Conservation (phyloP, 2,113 vertebrate genomes). For the Corydoras maculifer region DNA sequence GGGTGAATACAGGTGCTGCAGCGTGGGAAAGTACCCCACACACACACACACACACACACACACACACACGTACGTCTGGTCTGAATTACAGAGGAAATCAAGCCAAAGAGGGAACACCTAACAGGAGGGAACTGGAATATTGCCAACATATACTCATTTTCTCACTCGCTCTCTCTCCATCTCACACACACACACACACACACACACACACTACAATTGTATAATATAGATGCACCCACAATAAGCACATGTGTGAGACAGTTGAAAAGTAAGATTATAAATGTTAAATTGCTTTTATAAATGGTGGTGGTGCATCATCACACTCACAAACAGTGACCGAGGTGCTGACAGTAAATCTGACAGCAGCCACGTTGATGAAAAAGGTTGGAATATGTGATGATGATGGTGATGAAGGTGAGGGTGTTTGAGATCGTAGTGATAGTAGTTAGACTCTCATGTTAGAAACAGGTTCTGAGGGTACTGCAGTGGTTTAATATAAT, state of each 20-base stretch:
- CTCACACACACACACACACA: conserved; percentile 33
- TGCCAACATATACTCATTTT: conserved; percentile 14
- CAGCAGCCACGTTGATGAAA: too few relatives aligned
- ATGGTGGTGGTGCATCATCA: too few relatives aligned
- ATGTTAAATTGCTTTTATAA: too few relatives aligned
- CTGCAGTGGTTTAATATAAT: too few relatives aligned
- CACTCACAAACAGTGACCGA: too few relatives aligned
- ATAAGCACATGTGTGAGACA: neutral
- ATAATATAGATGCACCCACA: neutral
- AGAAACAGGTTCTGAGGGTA: too few relatives aligned
- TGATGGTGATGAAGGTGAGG: too few relatives aligned
- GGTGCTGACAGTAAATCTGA: too few relatives aligned
- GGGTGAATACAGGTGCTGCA: conserved; percentile 66
- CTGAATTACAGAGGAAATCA: conserved; percentile 49
- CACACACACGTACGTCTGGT: conserved; percentile 44
- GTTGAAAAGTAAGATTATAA: too few relatives aligned
- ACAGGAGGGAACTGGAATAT: conserved; percentile 48
- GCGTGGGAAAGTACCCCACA: conserved; percentile 68
- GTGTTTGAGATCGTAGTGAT: too few relatives aligned
- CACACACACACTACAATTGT: conserved; percentile 2
- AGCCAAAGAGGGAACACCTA: conserved; percentile 58
- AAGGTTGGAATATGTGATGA: too few relatives aligned
- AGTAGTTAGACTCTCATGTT: too few relatives aligned
- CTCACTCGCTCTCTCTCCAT: conserved; percentile 28
- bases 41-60: conserved; percentile 53